A percentile compares a stretch with the other conserved stretches of the same genome.
Conservation (phyloP, 2,888 invertebrate species). For the Protodeltote pygarga region DNA sequence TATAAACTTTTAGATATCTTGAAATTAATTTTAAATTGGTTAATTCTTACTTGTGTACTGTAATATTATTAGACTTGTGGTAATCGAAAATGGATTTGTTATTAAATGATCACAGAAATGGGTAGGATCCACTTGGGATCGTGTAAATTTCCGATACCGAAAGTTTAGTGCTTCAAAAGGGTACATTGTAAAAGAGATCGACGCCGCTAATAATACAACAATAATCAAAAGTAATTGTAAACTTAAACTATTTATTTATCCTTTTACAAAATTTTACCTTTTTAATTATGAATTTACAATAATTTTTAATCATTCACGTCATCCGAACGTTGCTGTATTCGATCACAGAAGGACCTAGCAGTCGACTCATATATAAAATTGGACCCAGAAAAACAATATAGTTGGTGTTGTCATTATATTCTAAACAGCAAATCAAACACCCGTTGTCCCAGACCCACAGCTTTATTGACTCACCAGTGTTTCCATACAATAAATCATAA, state of each 20-base stretch:
- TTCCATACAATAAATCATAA: constrained; percentile 87
- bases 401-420: constrained; percentile 52
- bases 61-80: too few species aligned
- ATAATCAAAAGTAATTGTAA: constrained; percentile 77
- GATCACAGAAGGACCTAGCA: constrained; percentile 64
- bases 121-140: constrained; percentile 7
- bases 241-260: constrained; percentile 85
- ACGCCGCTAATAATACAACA: constrained; percentile 70
- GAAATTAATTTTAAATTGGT: too few species aligned
- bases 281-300: constrained; percentile 80
- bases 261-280: constrained; percentile 82
- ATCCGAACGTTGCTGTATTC: constrained; percentile 58
- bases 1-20: too few species aligned
- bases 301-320: constrained; percentile 63
- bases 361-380: constrained; percentile 64
- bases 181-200: constrained; percentile 36
- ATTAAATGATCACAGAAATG: constrained; percentile 20
- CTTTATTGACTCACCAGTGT: constrained; percentile 87
- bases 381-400: constrained; percentile 79
- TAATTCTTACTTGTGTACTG: too few species aligned
- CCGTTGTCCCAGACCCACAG: constrained; percentile 85
- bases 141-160: constrained; percentile 8
- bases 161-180: constrained; percentile 30
- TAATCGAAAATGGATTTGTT: too few species aligned
- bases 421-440: constrained; percentile 81